Percentiles rank a stretch among this genome's conserved stretches.
phyloP scores from a whole-genome alignment of 2,113 vertebrate genomes.

The Vulpes lagopus region DNA sequence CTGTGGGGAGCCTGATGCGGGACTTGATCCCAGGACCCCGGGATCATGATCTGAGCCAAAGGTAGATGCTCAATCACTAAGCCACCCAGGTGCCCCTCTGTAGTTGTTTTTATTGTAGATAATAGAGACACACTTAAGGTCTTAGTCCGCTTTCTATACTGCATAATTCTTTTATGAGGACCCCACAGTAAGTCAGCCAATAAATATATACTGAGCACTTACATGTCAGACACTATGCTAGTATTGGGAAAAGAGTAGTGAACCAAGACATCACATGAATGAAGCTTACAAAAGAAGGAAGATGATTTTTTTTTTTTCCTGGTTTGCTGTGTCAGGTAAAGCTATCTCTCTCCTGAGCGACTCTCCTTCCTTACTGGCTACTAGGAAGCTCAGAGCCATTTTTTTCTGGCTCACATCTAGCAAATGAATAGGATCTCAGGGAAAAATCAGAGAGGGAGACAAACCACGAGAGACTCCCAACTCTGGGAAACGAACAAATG shows the following conservation, averaged over 20 bases:
- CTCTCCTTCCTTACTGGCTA: conserved; percentile 33
- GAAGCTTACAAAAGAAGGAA: background rate
- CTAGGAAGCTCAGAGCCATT: conserved; percentile 20
- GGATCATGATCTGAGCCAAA: too few species aligned
- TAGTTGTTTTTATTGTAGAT: background rate
- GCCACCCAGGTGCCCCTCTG: too few species aligned
- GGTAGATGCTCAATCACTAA: too few species aligned
- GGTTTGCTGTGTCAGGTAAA: background rate
- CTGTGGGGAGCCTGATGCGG: too few species aligned
- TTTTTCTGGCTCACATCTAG: background rate
- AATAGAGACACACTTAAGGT: background rate
- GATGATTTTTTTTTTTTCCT: background rate
- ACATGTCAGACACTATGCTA: background rate
- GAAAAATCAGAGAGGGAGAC: background rate
- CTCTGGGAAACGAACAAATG: too few species aligned
- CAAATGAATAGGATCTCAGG: background rate
- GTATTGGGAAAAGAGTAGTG: background rate
- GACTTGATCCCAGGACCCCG: too few species aligned
- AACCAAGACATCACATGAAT: background rate
- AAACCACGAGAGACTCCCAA: too few species aligned
- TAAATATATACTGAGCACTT: background rate
- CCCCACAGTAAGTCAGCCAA: background rate
- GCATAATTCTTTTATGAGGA: conserved; percentile 10
- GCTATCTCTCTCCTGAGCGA: background rate
- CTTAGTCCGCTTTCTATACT: background rate